A percentile compares a stretch with the other conserved stretches of the same genome.
Conservation (phyloP, 1,140 invertebrate genomes). For the Drosophila ambigua region DNA sequence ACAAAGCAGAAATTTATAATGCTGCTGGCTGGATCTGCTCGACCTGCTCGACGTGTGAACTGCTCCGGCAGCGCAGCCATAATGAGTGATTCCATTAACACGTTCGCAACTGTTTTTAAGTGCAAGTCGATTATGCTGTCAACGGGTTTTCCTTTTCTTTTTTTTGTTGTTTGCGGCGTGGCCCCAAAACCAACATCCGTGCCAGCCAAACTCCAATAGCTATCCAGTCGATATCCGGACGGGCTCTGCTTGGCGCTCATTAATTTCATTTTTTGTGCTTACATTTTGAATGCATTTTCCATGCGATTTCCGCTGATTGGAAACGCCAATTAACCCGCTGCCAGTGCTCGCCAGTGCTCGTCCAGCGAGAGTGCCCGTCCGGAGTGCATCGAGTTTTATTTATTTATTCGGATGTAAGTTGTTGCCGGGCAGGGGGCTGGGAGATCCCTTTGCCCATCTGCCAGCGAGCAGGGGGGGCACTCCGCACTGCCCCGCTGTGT, state of each 20-base stretch:
- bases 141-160: slow-evolving; percentile 33
- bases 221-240: neutral
- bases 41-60: too few relatives aligned
- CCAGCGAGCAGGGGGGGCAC: too few relatives aligned
- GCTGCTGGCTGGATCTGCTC: too few relatives aligned
- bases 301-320: neutral
- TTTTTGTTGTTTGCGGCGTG: slow-evolving; percentile 17
- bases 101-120: slow-evolving; percentile 53
- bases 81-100: slow-evolving; percentile 63
- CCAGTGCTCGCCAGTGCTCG: slow-evolving; percentile 3
- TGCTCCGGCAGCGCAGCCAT: neutral
- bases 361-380: slow-evolving; percentile 11
- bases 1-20: too few relatives aligned
- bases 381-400: slow-evolving; percentile 24
- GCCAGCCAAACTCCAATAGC: neutral
- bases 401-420: slow-evolving; percentile 29
- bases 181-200: slow-evolving; percentile 21
- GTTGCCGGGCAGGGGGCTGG: neutral
- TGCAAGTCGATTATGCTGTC: slow-evolving; percentile 71
- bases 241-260: slow-evolving; percentile 44
- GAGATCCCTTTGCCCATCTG: slow-evolving; percentile 3
- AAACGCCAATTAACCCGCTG: slow-evolving; percentile 37
- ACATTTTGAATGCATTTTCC: too few relatives aligned
- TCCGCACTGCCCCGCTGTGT: neutral
- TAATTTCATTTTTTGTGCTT: slow-evolving; percentile 51